phyloP scores from a whole-genome alignment of 2,113 vertebrate genomes.

The Sphyrna mokarran region DNA sequence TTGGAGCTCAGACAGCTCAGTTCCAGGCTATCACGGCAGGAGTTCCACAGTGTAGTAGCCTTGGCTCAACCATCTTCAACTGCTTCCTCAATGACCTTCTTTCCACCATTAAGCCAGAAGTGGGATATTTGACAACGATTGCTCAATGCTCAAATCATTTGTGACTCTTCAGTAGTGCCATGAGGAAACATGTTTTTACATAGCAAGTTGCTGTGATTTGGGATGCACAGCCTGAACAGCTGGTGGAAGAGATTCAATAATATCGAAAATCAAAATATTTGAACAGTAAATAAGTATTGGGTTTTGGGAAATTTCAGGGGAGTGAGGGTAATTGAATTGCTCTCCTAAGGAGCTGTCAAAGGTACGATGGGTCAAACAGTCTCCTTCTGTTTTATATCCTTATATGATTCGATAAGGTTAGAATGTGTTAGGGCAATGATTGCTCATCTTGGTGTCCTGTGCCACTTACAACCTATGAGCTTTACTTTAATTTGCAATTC shows the following conservation, averaged over 20 bases:
- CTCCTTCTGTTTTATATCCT: neutral
- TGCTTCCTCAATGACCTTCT: no score
- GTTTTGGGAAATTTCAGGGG: neutral
- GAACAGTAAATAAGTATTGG: neutral
- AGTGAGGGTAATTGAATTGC: neutral
- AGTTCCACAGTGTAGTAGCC: no score
- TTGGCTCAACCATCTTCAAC: no score
- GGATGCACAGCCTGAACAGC: neutral
- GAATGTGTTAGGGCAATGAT: neutral
- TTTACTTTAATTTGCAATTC: neutral
- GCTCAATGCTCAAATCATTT: no score
- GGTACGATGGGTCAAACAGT: neutral
- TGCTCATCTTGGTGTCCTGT: neutral
- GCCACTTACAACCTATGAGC: neutral
- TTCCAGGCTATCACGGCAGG: no score
- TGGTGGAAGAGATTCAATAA: neutral
- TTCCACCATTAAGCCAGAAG: no score
- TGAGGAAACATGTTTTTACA: neutral
- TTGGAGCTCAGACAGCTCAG: no score
- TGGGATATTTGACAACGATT: no score
- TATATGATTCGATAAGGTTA: neutral
- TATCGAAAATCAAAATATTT: neutral
- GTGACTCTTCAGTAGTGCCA: neutral
- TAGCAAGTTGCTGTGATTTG: neutral
- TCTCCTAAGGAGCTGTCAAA: neutral